Evolutionary conservation across 2,888 invertebrate genomes (phyloP).

Genomic region (Timema cristinae): DNA sequence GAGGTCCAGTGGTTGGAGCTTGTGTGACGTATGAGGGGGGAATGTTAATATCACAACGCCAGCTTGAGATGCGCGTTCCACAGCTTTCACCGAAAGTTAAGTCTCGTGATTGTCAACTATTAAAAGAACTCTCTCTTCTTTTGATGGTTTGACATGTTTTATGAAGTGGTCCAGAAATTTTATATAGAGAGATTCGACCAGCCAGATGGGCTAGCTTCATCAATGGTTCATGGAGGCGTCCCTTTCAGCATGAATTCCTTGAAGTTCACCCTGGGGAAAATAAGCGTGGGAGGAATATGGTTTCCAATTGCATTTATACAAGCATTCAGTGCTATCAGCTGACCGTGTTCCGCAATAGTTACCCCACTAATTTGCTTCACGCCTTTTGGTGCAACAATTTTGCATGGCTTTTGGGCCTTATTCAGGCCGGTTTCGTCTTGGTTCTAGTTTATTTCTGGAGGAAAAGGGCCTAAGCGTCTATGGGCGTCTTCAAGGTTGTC

Average conservation of each 20-base stretch:
- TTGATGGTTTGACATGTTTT: neutral
- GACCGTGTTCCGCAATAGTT: constrained; percentile 41
- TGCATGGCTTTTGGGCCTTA: constrained; percentile 42
- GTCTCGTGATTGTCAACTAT: neutral
- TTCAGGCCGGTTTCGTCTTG: constrained; percentile 43
- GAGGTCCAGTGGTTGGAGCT: neutral
- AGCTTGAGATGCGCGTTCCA: neutral
- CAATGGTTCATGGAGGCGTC: constrained; percentile 40
- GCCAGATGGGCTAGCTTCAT: constrained; percentile 23
- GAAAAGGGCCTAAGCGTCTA: neutral
- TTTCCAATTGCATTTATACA: constrained; percentile 41
- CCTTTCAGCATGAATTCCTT: constrained; percentile 39
- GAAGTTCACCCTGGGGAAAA: constrained; percentile 40
- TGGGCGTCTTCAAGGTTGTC: neutral
- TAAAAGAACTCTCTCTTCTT: neutral
- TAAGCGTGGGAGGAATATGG: constrained; percentile 41
- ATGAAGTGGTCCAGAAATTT: constrained; percentile 2
- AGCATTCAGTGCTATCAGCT: constrained; percentile 18
- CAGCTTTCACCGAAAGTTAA: neutral
- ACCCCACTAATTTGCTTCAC: constrained; percentile 42
- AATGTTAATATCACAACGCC: constrained; percentile 13
- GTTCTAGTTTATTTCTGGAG: constrained; percentile 38
- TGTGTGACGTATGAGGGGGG: constrained; percentile 8
- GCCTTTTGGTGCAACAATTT: constrained; percentile 41
- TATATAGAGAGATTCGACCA: neutral